Conservation (phyloP, 2,113 vertebrate species). For the Terrapene triunguis region DNA sequence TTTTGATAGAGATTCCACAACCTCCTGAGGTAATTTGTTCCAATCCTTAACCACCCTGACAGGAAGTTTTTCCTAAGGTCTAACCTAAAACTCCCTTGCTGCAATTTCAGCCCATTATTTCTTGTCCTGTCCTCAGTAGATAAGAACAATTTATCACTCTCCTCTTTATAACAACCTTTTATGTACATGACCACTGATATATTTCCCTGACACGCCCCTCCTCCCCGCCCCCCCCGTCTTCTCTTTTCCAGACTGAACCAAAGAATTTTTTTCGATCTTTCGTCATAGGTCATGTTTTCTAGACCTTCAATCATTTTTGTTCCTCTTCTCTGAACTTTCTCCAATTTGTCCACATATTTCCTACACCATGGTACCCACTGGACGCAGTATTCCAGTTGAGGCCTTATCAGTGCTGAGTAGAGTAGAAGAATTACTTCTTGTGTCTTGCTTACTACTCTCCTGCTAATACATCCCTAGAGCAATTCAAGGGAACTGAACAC, state of each 20-base stretch:
- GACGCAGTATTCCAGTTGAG: not conserved
- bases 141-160: no score
- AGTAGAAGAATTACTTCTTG: not conserved
- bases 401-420: not conserved
- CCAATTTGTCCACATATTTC: not conserved
- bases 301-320: not conserved
- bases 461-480: not conserved
- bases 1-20: not conserved
- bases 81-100: no score
- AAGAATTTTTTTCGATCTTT: not conserved
- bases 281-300: not conserved
- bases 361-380: not conserved
- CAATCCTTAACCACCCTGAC: no score
- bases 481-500: not conserved
- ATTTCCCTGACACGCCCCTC: no score
- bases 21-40: no score
- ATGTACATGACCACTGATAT: no score
- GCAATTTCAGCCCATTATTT: not conserved
- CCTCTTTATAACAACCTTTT: no score
- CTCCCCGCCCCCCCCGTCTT: rapidly evolving
- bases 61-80: no score
- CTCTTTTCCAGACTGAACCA: not conserved
- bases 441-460: not conserved
- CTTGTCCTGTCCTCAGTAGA: not conserved
- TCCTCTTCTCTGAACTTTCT: not conserved